phyloP scores from a whole-genome alignment of 2,113 vertebrate species.

The Barbus barbus region DNA sequence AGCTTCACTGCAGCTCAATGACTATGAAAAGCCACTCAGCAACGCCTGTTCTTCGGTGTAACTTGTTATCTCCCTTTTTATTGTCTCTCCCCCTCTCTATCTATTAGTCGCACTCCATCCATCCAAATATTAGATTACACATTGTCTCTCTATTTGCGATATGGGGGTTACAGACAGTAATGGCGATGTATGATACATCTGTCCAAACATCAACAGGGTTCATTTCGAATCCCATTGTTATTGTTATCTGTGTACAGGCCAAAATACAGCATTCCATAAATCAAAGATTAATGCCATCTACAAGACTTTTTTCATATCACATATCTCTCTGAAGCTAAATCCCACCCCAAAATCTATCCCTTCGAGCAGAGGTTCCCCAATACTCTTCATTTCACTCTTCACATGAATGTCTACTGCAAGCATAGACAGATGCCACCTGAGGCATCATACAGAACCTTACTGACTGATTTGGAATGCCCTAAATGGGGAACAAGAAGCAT shows the following conservation, averaged over 20 bases:
- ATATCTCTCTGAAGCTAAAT: no score
- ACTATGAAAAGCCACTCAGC: constrained; percentile 50
- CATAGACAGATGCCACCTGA: background rate
- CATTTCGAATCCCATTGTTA: background rate
- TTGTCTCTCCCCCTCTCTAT: constrained; percentile 22
- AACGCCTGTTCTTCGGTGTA: constrained; percentile 43
- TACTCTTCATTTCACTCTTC: background rate
- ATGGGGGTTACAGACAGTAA: background rate
- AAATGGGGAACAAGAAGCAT: no score
- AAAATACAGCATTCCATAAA: background rate
- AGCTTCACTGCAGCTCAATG: constrained; percentile 41
- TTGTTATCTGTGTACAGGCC: background rate
- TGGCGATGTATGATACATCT: background rate
- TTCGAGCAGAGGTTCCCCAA: no score
- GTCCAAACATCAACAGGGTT: background rate
- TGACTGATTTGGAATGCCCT: background rate
- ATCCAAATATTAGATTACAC: background rate
- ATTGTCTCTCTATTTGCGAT: background rate
- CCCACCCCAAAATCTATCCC: no score
- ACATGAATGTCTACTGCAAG: background rate
- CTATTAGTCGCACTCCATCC: constrained; percentile 46
- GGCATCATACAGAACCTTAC: background rate
- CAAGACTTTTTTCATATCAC: no score
- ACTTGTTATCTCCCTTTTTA: constrained; percentile 30
- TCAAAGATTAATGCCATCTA: no score